These are phyloP conservation scores for Cyanoderma ruficeps DNA, from an alignment of 2,113 vertebrate genomes.

Conservation along the genomic window DNA sequence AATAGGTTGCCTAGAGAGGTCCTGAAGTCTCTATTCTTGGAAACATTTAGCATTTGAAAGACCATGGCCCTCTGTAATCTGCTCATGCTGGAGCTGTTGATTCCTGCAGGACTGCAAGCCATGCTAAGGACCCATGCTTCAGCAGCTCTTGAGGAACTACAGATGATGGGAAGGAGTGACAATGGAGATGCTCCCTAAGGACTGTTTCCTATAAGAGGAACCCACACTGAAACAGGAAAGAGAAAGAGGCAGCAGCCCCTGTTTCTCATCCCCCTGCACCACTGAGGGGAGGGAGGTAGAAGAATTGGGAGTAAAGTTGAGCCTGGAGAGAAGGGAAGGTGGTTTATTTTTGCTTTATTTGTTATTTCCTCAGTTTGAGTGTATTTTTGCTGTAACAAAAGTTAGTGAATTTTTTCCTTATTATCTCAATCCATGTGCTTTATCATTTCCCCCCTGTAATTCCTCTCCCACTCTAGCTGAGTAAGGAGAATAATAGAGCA, in stretches of 20 bases:
- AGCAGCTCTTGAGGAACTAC: background rate
- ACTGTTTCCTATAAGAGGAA: background rate
- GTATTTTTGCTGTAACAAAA: background rate
- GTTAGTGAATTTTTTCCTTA: background rate
- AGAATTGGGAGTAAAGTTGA: background rate
- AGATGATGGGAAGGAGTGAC: background rate
- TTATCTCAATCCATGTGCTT: background rate
- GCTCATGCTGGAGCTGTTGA: background rate
- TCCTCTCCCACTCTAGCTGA: background rate
- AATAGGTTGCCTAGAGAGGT: background rate
- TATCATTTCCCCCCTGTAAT: background rate
- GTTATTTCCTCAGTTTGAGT: background rate
- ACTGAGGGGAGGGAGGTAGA: fast-evolving
- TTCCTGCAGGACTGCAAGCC: background rate
- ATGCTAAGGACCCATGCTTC: background rate
- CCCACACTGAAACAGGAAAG: background rate
- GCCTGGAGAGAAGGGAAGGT: background rate
- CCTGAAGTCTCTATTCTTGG: background rate
- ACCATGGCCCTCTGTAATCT: background rate
- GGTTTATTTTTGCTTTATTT: background rate
- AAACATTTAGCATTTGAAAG: background rate
- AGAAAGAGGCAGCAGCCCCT: background rate
- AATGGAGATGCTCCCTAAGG: background rate
- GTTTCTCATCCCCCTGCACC: fast-evolving
- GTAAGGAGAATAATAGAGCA: background rate